phyloP scores from a whole-genome alignment of 2,113 vertebrate genomes.

The Colius striatus region DNA sequence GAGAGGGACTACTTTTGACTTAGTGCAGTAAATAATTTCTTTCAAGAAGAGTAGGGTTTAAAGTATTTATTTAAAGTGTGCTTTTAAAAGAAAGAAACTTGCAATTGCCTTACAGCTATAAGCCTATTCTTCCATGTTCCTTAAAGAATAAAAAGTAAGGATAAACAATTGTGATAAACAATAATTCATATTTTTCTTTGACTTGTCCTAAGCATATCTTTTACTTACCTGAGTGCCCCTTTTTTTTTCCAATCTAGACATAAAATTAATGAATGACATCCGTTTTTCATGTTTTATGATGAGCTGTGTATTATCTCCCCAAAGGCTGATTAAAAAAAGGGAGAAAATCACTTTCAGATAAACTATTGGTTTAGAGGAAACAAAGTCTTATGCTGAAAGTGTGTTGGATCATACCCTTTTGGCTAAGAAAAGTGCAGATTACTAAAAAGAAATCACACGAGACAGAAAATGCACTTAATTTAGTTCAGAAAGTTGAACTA shows the following conservation, averaged over 20 bases:
- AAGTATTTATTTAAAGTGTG: no score
- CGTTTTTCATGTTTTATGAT: neutral
- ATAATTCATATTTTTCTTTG: neutral
- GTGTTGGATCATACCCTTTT: neutral
- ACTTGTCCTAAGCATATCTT: neutral
- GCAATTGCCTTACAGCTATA: neutral
- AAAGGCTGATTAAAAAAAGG: neutral
- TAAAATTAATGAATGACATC: neutral
- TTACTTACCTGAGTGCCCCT: neutral
- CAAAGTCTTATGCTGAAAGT: neutral
- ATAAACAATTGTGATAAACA: neutral
- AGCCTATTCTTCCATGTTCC: neutral
- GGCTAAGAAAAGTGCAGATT: neutral
- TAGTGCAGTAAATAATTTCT: neutral
- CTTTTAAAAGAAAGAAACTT: neutral
- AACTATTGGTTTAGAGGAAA: neutral
- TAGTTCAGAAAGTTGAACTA: neutral
- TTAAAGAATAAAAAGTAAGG: neutral
- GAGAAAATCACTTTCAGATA: neutral
- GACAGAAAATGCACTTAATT: slow-evolving; percentile 16
- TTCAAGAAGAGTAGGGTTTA: neutral
- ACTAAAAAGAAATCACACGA: neutral
- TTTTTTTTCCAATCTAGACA: neutral
- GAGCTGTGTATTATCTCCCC: neutral
- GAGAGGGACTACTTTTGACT: neutral